Conservation (phyloP, 2,113 vertebrate genomes). For the Aphelocoma coerulescens region DNA sequence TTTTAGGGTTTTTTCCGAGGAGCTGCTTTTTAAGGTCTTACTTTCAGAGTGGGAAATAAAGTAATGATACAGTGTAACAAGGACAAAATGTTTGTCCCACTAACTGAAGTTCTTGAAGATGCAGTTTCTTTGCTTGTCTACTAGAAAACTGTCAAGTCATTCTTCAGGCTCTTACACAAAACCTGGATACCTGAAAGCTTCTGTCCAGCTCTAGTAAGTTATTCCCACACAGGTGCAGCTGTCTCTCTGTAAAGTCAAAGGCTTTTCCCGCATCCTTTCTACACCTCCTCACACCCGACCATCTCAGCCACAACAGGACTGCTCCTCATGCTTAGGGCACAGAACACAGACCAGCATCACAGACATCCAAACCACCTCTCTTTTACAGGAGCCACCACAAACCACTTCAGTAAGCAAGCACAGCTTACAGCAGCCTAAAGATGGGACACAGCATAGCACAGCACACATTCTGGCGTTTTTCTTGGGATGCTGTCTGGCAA, state of each 20-base stretch:
- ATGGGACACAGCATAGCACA: neutral
- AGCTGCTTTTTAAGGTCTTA: neutral
- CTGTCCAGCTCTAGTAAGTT: neutral
- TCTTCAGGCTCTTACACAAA: neutral
- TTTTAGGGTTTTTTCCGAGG: neutral
- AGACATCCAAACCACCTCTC: neutral
- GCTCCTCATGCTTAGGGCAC: neutral
- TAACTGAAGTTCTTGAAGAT: neutral
- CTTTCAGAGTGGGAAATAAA: neutral
- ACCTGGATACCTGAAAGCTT: neutral
- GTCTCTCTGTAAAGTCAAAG: neutral
- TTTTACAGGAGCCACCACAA: neutral
- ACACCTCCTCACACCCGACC: fast-evolving
- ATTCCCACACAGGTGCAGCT: neutral
- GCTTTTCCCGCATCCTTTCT: neutral
- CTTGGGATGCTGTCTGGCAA: neutral
- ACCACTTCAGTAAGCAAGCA: neutral
- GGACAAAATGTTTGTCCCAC: neutral
- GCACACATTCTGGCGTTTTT: neutral
- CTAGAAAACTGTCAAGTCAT: neutral
- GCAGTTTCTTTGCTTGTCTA: neutral
- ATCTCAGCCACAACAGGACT: neutral
- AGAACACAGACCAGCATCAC: neutral
- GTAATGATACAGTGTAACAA: neutral
- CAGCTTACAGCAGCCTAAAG: neutral